phyloP scores from a whole-genome alignment of 1,140 invertebrate genomes.

The Sitophilus oryzae region DNA sequence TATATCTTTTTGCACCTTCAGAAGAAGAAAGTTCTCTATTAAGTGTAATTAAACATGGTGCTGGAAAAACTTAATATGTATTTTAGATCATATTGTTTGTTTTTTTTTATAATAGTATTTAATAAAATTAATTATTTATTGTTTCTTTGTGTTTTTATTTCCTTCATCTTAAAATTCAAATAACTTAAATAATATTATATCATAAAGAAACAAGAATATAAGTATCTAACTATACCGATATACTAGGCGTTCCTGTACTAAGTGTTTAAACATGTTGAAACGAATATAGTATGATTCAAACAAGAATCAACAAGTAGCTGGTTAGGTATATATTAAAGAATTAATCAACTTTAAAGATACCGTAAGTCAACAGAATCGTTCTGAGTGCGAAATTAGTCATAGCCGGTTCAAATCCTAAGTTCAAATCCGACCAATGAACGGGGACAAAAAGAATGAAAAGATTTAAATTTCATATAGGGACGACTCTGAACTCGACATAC shows the following conservation, averaged over 20 bases:
- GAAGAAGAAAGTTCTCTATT: slow-evolving; percentile 32
- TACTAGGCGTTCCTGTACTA: background rate
- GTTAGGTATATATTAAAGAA: too few relatives aligned
- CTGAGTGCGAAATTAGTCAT: background rate
- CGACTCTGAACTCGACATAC: background rate
- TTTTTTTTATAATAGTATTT: too few relatives aligned
- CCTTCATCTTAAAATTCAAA: too few relatives aligned
- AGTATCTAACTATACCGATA: too few relatives aligned
- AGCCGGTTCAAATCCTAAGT: background rate
- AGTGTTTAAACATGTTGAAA: background rate
- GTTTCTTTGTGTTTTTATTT: too few relatives aligned
- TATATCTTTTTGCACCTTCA: slow-evolving; percentile 36
- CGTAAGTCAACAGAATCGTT: background rate
- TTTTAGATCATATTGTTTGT: background rate
- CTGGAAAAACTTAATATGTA: background rate
- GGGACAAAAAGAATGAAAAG: background rate
- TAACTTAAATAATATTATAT: too few relatives aligned
- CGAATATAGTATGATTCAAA: background rate
- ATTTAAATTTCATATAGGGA: background rate
- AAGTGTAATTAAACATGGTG: slow-evolving; percentile 32
- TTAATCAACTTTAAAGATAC: background rate
- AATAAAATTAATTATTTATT: too few relatives aligned
- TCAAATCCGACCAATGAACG: background rate
- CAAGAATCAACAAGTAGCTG: background rate
- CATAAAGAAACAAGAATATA: too few relatives aligned